phyloP scores from a whole-genome alignment of 2,113 vertebrate genomes.

The Trogon surrucura region DNA sequence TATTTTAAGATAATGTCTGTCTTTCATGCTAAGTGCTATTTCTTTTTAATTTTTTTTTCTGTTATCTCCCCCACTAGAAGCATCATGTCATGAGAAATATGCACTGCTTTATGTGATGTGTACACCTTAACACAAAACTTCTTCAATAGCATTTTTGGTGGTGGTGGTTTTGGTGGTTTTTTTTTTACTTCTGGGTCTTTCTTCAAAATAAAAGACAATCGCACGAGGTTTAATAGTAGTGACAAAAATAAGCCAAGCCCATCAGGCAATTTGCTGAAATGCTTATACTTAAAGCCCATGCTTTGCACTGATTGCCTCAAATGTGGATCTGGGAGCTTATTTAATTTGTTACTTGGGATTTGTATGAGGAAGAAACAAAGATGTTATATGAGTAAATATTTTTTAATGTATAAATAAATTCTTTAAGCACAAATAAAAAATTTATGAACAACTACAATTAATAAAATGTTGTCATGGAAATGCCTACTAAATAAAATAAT shows the following conservation, averaged over 20 bases:
- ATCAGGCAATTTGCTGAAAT: not conserved
- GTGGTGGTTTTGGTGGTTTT: not conserved
- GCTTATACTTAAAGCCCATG: not conserved
- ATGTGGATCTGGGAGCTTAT: not conserved
- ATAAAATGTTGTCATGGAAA: not conserved
- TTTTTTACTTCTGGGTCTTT: not conserved
- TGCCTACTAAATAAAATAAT: not conserved
- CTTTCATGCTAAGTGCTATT: not conserved
- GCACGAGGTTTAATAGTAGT: not conserved
- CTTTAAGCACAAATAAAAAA: not conserved
- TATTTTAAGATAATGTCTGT: not conserved
- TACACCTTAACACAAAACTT: not conserved
- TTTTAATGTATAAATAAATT: not conserved
- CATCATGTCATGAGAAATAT: not conserved
- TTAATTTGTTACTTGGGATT: not conserved
- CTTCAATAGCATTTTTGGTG: not conserved
- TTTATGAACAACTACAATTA: not conserved
- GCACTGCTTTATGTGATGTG: not conserved
- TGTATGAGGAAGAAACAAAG: not conserved
- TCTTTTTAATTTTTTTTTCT: not conserved
- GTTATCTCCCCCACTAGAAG: not conserved
- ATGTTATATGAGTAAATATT: not conserved
- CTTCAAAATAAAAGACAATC: not conserved
- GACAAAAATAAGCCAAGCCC: not conserved
- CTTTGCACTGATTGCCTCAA: not conserved